Evolutionary conservation across 2,113 vertebrate species (phyloP).

Genomic region (Axis porcinus): DNA sequence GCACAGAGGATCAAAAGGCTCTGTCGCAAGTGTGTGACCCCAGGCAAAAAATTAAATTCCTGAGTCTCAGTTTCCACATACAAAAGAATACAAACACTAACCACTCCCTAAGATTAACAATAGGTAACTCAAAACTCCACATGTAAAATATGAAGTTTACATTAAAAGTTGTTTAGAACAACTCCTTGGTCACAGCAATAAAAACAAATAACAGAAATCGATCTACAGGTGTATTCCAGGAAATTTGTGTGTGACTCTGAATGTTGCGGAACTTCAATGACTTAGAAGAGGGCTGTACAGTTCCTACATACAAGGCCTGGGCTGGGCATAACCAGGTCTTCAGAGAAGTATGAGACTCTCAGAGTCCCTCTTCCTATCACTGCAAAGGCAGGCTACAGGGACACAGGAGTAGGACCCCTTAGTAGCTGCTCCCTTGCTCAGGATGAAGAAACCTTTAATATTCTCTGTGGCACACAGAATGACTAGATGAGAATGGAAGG

Average conservation of each 20-base stretch:
- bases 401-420: fast-evolving
- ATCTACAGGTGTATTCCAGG: background rate
- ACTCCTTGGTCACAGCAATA: background rate
- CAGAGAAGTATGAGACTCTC: background rate
- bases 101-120: background rate
- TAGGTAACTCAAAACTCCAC: background rate
- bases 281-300: background rate
- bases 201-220: background rate
- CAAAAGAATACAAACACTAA: background rate
- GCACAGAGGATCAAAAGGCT: background rate
- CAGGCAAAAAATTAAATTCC: background rate
- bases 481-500: background rate
- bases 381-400: background rate
- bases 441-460: background rate
- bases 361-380: background rate
- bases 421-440: background rate
- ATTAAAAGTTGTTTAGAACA: background rate
- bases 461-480: background rate
- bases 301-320: background rate
- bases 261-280: background rate
- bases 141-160: background rate
- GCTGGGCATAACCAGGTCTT: background rate
- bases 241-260: background rate
- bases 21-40: background rate
- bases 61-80: background rate